Evolutionary conservation across 2,113 vertebrate species (phyloP).

Genomic region (Tapirus terrestris): DNA sequence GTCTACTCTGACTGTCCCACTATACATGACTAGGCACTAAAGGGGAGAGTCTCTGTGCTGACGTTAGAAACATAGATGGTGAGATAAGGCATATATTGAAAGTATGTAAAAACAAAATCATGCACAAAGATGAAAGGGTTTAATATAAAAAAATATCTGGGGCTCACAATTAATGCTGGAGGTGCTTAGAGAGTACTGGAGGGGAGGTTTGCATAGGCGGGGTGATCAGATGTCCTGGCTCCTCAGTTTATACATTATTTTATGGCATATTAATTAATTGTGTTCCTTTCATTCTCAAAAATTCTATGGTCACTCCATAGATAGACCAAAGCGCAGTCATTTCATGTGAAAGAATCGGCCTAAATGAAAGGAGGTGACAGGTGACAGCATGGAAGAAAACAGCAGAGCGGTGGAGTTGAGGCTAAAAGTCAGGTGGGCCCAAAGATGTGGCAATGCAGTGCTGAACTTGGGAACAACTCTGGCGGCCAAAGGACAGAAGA

Average conservation of each 20-base stretch:
- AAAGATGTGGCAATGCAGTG: neutral
- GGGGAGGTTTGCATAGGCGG: accelerated
- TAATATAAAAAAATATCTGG: neutral
- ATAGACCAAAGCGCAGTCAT: neutral
- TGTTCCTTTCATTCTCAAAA: neutral
- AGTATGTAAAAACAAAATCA: neutral
- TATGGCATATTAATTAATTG: neutral
- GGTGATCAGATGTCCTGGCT: neutral
- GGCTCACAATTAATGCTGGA: neutral
- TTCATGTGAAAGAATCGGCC: neutral
- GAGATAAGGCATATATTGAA: neutral
- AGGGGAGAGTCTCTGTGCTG: neutral
- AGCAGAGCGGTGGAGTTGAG: too few species aligned
- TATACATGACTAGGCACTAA: neutral
- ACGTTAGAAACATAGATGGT: neutral
- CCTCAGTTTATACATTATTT: neutral
- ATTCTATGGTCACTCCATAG: too few species aligned
- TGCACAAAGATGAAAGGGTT: neutral
- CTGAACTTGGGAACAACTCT: neutral
- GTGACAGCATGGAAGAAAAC: accelerated
- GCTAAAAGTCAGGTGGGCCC: accelerated
- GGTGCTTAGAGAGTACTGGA: neutral
- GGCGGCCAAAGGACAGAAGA: neutral
- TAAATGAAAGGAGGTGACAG: neutral
- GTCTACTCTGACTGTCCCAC: neutral